These are phyloP conservation scores for Laodelphax striatellus DNA, from an alignment of 1,140 invertebrate species.

Conservation along the genomic window DNA sequence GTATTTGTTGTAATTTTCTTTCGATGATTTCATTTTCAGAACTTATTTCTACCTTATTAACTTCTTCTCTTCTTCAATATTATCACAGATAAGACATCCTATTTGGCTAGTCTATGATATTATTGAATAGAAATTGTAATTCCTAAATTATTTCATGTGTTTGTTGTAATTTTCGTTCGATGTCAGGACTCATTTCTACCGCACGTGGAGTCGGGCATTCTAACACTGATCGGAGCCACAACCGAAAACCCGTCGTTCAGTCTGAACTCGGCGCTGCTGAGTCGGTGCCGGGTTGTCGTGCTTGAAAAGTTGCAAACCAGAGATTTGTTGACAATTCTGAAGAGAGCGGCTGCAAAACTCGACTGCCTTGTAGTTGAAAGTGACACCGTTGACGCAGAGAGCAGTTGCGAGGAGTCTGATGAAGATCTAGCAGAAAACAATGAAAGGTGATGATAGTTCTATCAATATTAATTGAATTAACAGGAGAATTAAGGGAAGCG, in stretches of 20 bases:
- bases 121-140: background rate
- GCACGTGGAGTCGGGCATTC: slow-evolving; percentile 67
- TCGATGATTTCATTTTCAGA: no score
- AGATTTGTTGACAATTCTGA: slow-evolving; percentile 49
- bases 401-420: no score
- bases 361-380: slow-evolving; percentile 2
- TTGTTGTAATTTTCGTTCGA: no score
- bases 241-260: slow-evolving; percentile 83
- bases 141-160: no score
- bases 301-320: slow-evolving; percentile 53
- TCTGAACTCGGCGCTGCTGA: slow-evolving; percentile 67
- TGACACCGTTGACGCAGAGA: background rate
- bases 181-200: slow-evolving; percentile 60
- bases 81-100: background rate
- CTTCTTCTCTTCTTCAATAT: background rate
- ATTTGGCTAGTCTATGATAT: background rate
- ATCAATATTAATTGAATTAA: background rate
- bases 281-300: slow-evolving; percentile 62
- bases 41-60: background rate
- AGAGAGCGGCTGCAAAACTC: slow-evolving; percentile 36
- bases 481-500: no score
- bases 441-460: no score
- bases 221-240: slow-evolving; percentile 73
- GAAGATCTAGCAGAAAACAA: no score
- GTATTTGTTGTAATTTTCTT: no score